Conservation (phyloP, 1,140 invertebrate species). For the Heliconius melpomene region DNA sequence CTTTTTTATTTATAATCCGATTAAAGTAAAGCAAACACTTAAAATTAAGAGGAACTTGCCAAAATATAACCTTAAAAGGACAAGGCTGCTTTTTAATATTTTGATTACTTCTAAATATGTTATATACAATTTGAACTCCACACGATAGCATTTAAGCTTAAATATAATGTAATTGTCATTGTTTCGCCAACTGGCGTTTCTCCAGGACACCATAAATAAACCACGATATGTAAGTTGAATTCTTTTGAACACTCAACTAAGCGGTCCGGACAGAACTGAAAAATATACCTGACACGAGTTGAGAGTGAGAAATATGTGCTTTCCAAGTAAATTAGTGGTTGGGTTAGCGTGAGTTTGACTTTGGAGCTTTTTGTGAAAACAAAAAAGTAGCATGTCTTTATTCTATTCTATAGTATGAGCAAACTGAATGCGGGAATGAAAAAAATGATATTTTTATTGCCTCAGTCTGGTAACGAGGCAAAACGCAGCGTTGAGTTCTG, state of each 20-base stretch:
- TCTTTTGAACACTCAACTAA: slow-evolving; percentile 24
- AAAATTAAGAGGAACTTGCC: too few relatives aligned
- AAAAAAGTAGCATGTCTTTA: not conserved
- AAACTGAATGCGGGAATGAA: too few relatives aligned
- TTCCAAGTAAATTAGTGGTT: slow-evolving; percentile 17
- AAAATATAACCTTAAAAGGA: too few relatives aligned
- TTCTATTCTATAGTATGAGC: not conserved
- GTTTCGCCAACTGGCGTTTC: slow-evolving; percentile 34
- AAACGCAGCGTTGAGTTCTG: too few relatives aligned
- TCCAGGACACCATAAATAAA: slow-evolving; percentile 34
- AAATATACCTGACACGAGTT: slow-evolving; percentile 25
- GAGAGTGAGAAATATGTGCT: slow-evolving; percentile 22
- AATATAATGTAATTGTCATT: slow-evolving; percentile 30
- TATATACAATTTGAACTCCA: not conserved
- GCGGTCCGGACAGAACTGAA: slow-evolving; percentile 13
- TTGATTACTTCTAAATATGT: not conserved
- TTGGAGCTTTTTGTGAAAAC: not conserved
- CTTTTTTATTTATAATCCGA: too few relatives aligned
- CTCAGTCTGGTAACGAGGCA: too few relatives aligned
- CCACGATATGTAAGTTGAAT: slow-evolving; percentile 25
- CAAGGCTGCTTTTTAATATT: too few relatives aligned
- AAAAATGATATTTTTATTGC: too few relatives aligned
- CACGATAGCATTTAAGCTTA: not conserved
- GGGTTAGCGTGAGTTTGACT: not conserved
- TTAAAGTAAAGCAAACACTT: too few relatives aligned